A percentile compares a stretch with the other conserved stretches of the same genome.
Conservation (phyloP, 2,113 vertebrate genomes). For the Xyrauchen texanus region DNA sequence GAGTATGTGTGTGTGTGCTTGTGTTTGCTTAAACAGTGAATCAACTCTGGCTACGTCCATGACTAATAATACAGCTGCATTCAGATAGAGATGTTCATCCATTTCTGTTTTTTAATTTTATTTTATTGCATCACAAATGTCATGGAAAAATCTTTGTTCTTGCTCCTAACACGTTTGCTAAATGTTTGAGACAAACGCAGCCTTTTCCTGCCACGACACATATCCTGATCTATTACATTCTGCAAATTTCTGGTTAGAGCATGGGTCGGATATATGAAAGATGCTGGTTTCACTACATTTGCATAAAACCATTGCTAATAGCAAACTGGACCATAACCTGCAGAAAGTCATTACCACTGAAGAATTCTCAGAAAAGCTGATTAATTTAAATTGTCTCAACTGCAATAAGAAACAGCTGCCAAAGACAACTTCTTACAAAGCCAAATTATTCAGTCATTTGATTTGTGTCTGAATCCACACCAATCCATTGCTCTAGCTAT, state of each 20-base stretch:
- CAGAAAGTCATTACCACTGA: conserved; percentile 5
- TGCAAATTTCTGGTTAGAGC: conserved; percentile 47
- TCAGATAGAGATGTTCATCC: no score
- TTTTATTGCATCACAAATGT: no score
- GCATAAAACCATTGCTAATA: conserved; percentile 45
- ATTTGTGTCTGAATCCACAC: background rate
- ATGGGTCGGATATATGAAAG: conserved; percentile 50
- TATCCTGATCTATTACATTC: no score
- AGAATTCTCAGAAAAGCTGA: no score
- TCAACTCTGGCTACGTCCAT: no score
- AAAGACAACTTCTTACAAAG: background rate
- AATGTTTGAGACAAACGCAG: conserved; percentile 26
- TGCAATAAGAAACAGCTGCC: background rate
- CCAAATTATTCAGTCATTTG: background rate
- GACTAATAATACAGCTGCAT: no score
- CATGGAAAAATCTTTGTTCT: conserved; percentile 62
- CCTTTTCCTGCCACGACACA: conserved; percentile 55
- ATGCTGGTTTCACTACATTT: conserved; percentile 44
- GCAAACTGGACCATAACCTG: conserved; percentile 24
- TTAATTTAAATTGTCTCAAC: background rate
- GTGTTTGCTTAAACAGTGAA: no score
- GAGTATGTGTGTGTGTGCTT: no score
- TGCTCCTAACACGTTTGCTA: conserved; percentile 49
- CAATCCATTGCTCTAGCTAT: background rate
- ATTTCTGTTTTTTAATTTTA: no score